Percentiles rank a stretch among this genome's conserved stretches.
Evolutionary conservation across 2,888 invertebrate species (phyloP).

Genomic region (Diarsia mendica): DNA sequence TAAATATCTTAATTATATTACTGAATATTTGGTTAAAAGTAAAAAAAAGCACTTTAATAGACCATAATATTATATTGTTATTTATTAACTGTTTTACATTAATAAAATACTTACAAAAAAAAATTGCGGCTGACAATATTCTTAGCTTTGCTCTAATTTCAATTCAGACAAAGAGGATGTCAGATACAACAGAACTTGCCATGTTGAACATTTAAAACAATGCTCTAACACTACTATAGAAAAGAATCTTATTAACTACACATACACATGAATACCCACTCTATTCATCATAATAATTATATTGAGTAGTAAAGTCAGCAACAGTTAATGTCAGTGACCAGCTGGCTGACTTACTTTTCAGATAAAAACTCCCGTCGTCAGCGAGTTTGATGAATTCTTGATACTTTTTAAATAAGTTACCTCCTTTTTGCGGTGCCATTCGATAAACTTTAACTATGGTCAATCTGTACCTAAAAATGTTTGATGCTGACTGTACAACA

Average conservation of each 20-base stretch:
- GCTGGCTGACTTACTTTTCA: background rate
- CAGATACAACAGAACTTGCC: background rate
- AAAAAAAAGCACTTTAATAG: background rate
- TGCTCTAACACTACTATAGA: conserved; percentile 58
- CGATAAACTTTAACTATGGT: background rate
- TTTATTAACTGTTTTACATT: background rate
- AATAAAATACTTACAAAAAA: background rate
- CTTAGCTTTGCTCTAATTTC: background rate
- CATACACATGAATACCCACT: background rate
- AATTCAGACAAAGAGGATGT: background rate
- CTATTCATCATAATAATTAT: background rate
- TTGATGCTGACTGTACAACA: background rate
- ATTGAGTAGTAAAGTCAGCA: background rate
- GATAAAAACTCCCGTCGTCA: background rate
- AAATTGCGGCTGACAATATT: background rate
- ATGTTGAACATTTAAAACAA: conserved; percentile 77
- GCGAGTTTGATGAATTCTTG: background rate
- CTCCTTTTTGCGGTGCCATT: background rate
- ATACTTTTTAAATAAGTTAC: background rate
- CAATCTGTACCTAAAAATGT: background rate
- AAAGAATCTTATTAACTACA: background rate
- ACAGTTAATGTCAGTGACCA: background rate
- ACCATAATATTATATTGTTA: background rate
- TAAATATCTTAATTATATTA: background rate
- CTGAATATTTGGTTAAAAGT: background rate